These are phyloP conservation scores for Drosophila tropicalis DNA, from an alignment of 1,140 invertebrate species.

Conservation along the genomic window DNA sequence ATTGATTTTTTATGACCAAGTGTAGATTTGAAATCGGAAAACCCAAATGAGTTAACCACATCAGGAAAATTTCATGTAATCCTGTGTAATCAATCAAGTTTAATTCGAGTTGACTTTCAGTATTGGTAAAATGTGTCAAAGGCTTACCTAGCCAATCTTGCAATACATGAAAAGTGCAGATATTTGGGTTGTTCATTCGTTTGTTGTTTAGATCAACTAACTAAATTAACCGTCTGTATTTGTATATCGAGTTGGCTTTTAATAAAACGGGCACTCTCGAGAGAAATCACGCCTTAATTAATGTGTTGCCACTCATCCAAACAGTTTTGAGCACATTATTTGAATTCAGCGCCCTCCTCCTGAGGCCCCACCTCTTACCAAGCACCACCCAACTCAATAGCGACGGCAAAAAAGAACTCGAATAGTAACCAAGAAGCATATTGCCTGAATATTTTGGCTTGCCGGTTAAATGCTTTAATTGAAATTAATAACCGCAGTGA, in stretches of 20 bases:
- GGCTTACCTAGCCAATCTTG: no score
- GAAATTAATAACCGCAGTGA: constrained; percentile 80
- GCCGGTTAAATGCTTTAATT: constrained; percentile 82
- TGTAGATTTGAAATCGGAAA: no score
- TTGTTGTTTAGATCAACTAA: no score
- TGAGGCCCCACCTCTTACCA: constrained; percentile 24
- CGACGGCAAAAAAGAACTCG: constrained; percentile 20
- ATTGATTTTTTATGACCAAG: no score
- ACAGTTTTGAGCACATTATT: constrained; percentile 4
- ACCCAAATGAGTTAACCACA: no score
- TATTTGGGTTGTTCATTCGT: no score
- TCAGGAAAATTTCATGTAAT: no score
- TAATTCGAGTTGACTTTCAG: no score
- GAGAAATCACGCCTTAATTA: constrained; percentile 75
- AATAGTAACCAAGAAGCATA: constrained; percentile 35
- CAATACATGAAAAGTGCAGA: no score
- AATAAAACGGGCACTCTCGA: constrained; percentile 1
- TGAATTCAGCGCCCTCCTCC: not conserved
- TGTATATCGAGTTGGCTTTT: not conserved
- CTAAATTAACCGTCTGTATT: constrained; percentile 1
- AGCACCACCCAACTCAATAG: constrained; percentile 27
- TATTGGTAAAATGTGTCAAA: no score
- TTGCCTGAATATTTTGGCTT: constrained; percentile 62
- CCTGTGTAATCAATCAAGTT: no score
- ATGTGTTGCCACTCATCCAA: constrained; percentile 36